A percentile compares a stretch with the other conserved stretches of the same genome.
Evolutionary conservation across 1,140 invertebrate genomes (phyloP).

Genomic region (Gonioctena quinquepunctata): DNA sequence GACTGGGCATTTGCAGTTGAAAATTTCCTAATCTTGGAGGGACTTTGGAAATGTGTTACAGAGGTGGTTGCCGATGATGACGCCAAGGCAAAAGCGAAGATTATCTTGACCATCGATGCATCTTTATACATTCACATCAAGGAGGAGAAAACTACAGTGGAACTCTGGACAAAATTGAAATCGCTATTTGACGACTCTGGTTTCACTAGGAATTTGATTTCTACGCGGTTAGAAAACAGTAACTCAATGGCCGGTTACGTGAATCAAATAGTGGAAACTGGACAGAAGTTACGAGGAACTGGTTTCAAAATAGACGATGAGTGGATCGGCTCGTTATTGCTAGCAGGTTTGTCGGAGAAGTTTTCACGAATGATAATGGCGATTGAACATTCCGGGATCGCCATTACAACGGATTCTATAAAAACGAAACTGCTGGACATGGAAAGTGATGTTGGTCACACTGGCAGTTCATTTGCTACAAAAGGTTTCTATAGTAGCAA

Average conservation of each 20-base stretch:
- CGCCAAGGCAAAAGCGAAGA: background rate
- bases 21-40: slow-evolving; percentile 33
- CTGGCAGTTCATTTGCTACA: too few species aligned
- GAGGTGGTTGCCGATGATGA: background rate
- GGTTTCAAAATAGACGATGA: slow-evolving; percentile 24
- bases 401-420: slow-evolving; percentile 11
- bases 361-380: background rate
- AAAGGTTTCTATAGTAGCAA: too few species aligned
- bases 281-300: slow-evolving; percentile 24
- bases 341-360: slow-evolving; percentile 43
- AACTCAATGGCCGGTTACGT: slow-evolving; percentile 17
- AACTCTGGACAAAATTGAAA: slow-evolving; percentile 12
- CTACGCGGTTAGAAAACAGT: slow-evolving; percentile 24
- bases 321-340: slow-evolving; percentile 25
- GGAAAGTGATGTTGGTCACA: background rate
- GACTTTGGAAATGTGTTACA: slow-evolving; percentile 16
- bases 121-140: slow-evolving; percentile 12
- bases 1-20: slow-evolving; percentile 31
- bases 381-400: slow-evolving; percentile 7
- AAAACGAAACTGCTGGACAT: slow-evolving; percentile 19
- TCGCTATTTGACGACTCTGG: slow-evolving; percentile 9
- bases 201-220: background rate
- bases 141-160: background rate
- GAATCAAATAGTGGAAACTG: slow-evolving; percentile 17
- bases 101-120: background rate